Evolutionary conservation across 2,797 vertebrate genomes (phyloP), one percentile per base, ranked within the genome.

Genomic region (Cetoscarus ocellatus): DNA sequence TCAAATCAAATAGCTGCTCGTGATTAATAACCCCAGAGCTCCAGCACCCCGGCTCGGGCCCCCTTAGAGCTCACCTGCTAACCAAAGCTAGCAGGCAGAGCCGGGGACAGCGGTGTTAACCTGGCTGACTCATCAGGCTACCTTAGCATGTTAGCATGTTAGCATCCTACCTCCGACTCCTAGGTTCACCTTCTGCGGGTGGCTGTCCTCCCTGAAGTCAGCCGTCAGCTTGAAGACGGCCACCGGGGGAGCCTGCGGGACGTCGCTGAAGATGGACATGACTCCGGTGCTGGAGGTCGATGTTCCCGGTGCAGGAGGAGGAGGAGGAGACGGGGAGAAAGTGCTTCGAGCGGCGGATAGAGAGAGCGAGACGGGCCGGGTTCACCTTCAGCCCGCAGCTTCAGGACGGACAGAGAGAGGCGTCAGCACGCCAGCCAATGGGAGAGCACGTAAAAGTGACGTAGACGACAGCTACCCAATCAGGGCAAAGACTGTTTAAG

Each of bases 171-270:
- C 98, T 94, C 98, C 98, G 1, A 98, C 97, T 80, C 98, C 97
- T 45, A 99, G 90, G 66, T 99, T 99, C 94, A 99, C 97, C 91
- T 99, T 99, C 88, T 93, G 93, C 38, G 96, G 75, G 80, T 96
- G 92, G 15, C 79, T 48, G 80, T 99, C 97, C 60, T 95, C 95
- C 19, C 96, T 93, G 87, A 99, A 99, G 70, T 99, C 98, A 0
- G 96, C 96, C 0, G 94, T 95, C 57, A 99, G 95, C 64, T 98
- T 97, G 80, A 98, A 98, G 10, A 99, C 96, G 0, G 96, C 95
- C 3, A 99, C 97, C 0, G 98, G 97, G 1, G 93, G 92, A 0
- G 97, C 95, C 74, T 87, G 94, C 0, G 97, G 96, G 14, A 99
- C 96, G 9, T 96, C 91, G 15, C 86, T 79, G 89, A 98, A 99